Base-by-base conservation (phyloP, 2,797 vertebrate genomes). In the Neomorphus geoffroyi region DNA sequence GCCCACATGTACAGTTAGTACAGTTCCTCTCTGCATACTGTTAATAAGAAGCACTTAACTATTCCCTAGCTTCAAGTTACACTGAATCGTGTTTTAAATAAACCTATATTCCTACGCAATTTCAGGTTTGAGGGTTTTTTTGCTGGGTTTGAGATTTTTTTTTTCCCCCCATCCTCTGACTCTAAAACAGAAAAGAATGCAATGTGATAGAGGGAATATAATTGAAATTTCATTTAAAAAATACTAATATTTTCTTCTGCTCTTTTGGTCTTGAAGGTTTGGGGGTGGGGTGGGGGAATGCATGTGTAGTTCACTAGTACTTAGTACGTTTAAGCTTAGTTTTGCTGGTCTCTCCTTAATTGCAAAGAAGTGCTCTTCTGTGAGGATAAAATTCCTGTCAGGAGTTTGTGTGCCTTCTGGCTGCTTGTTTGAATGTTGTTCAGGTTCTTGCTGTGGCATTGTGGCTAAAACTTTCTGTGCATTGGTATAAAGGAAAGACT, bases 1-100 rank as follows among this genome's bases (percentile, higher is more conserved):
- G 92, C 82, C 91, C 81, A 95, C 92, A 91, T 94, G 82, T 69
- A 91, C 80, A 79, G 61, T 94, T 95, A 80, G 61, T 91, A 56
- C 67, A 75, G 81, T 80, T 92, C 87, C 70, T 81, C 28, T 91
- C 61, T 92, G 46, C 51, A 51, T 88, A 60, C 64, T 94, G 50
- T 84, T 93, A 88, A 92, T 95, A 78, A 13, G 43, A 86, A 87
- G 94, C 39, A 60, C 39, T 70, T 84, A 82, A 73, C 71, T 84
- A 26, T 71, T 93, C 51, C 57, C 45, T 77, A 43, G 54, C 35
- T 84, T 94, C 7, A 2, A 1, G 48, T 88, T 57, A 45, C 8
- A 41, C 27, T 58, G 57, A 74, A 67, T n/a, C 43, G 13, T n/a
- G 30, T 51, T 84, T 81, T 81, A 57, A 83, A 73, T 70, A 70